Evolutionary conservation across 2,888 invertebrate genomes (phyloP), one percentile per base, ranked within the genome.

Genomic region (Zelleria hepariella): DNA sequence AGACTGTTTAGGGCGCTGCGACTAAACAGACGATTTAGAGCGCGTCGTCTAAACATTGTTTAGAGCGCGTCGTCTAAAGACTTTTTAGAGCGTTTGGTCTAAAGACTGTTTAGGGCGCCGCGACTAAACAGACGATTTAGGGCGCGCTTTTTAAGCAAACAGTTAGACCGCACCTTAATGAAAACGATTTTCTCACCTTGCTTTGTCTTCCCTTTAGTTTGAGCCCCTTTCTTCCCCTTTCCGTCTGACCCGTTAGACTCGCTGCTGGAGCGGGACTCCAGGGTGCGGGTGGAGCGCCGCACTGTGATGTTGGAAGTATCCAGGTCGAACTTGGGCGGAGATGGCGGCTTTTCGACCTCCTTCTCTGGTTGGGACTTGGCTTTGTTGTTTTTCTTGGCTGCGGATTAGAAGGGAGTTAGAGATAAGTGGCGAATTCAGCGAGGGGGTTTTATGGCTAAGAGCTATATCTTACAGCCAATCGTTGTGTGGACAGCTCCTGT

Each of bases 251-350:
- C 52, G 15, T 7, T 24, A 21, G 52, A 52, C 23, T 52, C 52
- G 21, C 7, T 21, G 15, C 52, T 52, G 6, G 52, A 52, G 15
- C 52, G 67, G 0, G 82, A 77, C 32, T 68, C 77, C 1, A 63
- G 48, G 0, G 69, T 65, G 53, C 73, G 70, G 0, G 67, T 68
- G 1, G 83, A 78, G 59, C 65, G 72, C 0, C 85, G 69, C 0
- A 80, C 62, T 0, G 84, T 84, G 6, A 86, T 73, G 52, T 84
- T 84, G 1, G 81, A 78, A 0, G 64, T 63, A 60, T 86, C 83
- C 0, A 79, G 59, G 55, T 82, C 82, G 3, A 58, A 51, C 18
- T 51, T 48, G n/a, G 58, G 49, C 5, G 57, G 49, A 26, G 49
- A 21, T 1, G 21, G 21, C 5, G 52, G 25, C 27, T 55, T 26